Base-by-base conservation (phyloP, 2,888 invertebrate species). In the Acronicta psi region DNA sequence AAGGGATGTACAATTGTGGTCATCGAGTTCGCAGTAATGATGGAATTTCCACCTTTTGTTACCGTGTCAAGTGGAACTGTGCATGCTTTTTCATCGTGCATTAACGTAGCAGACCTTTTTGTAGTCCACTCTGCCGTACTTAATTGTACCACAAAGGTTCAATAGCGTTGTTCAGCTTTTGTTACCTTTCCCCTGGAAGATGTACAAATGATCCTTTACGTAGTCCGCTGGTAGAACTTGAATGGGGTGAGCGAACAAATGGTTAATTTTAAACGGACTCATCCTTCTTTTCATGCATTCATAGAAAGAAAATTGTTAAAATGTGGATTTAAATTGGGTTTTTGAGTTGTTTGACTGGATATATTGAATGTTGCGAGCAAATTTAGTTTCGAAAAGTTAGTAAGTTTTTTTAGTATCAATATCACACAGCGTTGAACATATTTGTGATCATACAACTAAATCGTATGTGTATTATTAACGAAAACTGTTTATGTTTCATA, bases 21-120 rank as follows among this genome's bases (percentile, higher is more conserved):
- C 34, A 34, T 34, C 7, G 6, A 45, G 59, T 37, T 34, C 23
- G 14, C 31, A 44, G 51, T 60, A 70, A 77, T 71, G 56, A 71
- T 50, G 42, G 43, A 40, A 43, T 41, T 47, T 49, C 54, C 44
- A 67, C 31, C 36, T 59, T 34, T 46, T 57, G 72, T 75, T 75
- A 69, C 66, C 60, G 61, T 63, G 73, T 73, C 80, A 74, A 81
- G 73, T 73, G 63, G 58, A 70, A 69, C 59, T 59, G 69, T 69
- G 73, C 71, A 69, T 68, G 59, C 55, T 57, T 69, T 75, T 81
- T 59, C 64, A 77, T 70, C 68, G 59, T 65, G 65, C 52, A 72
- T 69, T 65, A 73, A 53, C 53, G 50, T 51, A 59, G 37, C n/a
- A 58, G 42, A 16, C 67, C 63, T 72, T 80, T 82, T 79, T 69